These are phyloP conservation scores for Danaus plexippus DNA, from an alignment of 1,140 invertebrate genomes.

Conservation along the genomic window DNA sequence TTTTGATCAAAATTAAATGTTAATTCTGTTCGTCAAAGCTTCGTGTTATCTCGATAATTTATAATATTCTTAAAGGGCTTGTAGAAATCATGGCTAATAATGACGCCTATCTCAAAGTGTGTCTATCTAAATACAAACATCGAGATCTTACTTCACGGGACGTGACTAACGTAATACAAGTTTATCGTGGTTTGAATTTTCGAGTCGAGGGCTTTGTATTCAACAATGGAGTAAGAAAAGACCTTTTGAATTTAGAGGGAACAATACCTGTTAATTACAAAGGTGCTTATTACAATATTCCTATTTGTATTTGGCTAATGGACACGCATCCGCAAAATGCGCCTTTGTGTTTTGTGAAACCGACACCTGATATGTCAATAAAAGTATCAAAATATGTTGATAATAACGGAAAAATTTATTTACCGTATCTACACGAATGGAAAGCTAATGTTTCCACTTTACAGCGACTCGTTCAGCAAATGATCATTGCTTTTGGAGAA, in stretches of 20 bases:
- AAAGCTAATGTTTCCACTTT: constrained; percentile 86
- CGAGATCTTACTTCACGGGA: constrained; percentile 83
- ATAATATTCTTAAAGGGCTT: too few species aligned
- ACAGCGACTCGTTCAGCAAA: constrained; percentile 88
- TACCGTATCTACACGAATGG: constrained; percentile 98
- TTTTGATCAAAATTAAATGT: too few species aligned
- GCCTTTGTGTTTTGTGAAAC: constrained; percentile 98
- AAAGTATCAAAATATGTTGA: constrained; percentile 96
- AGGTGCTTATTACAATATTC: constrained; percentile 95
- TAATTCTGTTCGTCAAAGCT: too few species aligned
- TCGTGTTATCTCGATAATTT: too few species aligned
- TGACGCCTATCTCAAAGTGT: constrained; percentile 71
- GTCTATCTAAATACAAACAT: constrained; percentile 80
- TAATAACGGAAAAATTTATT: constrained; percentile 94
- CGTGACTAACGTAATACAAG: constrained; percentile 77
- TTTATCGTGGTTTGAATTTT: constrained; percentile 80
- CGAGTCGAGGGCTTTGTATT: constrained; percentile 80
- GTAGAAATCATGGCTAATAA: constrained; percentile 52
- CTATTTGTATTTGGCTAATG: constrained; percentile 95
- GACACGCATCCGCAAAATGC: constrained; percentile 97
- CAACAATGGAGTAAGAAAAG: constrained; percentile 88
- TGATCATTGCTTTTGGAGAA: constrained; percentile 95
- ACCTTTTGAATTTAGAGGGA: constrained; percentile 88
- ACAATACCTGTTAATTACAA: constrained; percentile 95
- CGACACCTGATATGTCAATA: constrained; percentile 95